Evolutionary conservation across 1,140 invertebrate genomes (phyloP).

Genomic region (Agraylea sexmaculata): DNA sequence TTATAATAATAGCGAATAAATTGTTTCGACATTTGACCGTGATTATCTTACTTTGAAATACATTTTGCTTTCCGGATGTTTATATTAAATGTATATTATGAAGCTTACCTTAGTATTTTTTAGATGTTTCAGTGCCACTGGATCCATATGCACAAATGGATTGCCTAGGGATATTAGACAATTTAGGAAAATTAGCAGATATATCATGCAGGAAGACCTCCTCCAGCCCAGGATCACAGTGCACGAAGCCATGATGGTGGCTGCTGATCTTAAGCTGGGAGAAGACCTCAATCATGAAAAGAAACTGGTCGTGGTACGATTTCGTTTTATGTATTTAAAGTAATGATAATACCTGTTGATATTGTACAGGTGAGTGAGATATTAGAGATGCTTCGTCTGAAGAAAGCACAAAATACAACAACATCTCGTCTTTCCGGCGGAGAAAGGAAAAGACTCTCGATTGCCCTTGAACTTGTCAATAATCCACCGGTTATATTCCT

Average conservation of each 20-base stretch:
- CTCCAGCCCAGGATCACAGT: slow-evolving; percentile 77
- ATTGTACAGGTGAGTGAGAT: slow-evolving; percentile 59
- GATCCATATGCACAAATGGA: slow-evolving; percentile 62
- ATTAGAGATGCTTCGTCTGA: slow-evolving; percentile 50
- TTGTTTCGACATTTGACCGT: no score
- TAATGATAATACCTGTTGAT: slow-evolving; percentile 8
- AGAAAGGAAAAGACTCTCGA: slow-evolving; percentile 81
- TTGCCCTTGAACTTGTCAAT: slow-evolving; percentile 85
- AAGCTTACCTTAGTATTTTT: no score
- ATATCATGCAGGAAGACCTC: slow-evolving; percentile 92
- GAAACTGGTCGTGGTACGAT: slow-evolving; percentile 54
- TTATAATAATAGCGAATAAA: no score
- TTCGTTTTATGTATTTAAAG: slow-evolving; percentile 2
- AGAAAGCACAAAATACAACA: slow-evolving; percentile 51
- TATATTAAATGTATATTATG: neutral
- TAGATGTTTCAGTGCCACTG: slow-evolving; percentile 45
- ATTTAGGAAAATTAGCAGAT: slow-evolving; percentile 80
- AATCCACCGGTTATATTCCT: slow-evolving; percentile 87
- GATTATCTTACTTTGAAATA: no score
- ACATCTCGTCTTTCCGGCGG: slow-evolving; percentile 76
- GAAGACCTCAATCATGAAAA: slow-evolving; percentile 45
- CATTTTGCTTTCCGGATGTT: slow-evolving; percentile 3
- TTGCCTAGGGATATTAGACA: slow-evolving; percentile 55
- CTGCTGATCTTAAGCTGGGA: slow-evolving; percentile 78
- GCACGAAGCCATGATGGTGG: slow-evolving; percentile 71